Evolutionary conservation across 2,888 invertebrate species (phyloP).

Genomic region (Drosophila nigricruria): DNA sequence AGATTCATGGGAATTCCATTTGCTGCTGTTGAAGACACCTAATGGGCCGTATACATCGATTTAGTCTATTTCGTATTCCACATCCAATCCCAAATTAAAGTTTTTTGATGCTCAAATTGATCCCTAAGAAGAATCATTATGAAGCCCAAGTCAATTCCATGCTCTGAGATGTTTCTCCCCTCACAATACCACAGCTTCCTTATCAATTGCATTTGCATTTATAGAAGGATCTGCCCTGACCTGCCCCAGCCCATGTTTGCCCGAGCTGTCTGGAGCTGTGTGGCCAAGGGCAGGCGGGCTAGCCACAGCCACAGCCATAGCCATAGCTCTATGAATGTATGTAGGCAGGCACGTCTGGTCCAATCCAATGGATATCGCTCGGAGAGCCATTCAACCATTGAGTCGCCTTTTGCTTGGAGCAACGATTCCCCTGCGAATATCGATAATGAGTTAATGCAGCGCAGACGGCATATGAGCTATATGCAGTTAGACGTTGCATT

Average conservation of each 20-base stretch:
- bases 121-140: not conserved
- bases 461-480: slow-evolving; percentile 42
- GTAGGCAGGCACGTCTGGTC: slow-evolving; percentile 2
- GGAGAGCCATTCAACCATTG: slow-evolving; percentile 24
- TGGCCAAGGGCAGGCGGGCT: not conserved
- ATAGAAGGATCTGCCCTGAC: slow-evolving; percentile 4
- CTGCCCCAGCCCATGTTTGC: slow-evolving; percentile 1
- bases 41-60: no score
- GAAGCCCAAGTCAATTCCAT: not conserved
- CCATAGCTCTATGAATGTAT: not conserved
- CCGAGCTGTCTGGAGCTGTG: slow-evolving; percentile 15
- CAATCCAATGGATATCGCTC: slow-evolving; percentile 11
- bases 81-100: no score
- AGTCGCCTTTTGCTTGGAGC: slow-evolving; percentile 56
- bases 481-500: slow-evolving; percentile 14
- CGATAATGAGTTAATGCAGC: slow-evolving; percentile 71
- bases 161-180: not conserved
- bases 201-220: no score
- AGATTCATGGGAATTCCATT: no score
- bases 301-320: no score
- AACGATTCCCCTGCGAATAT: slow-evolving; percentile 22
- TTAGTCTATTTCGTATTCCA: no score
- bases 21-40: no score
- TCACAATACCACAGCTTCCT: not conserved
- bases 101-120: no score